phyloP scores from a whole-genome alignment of 2,113 vertebrate genomes.

The Diglossa brunneiventris region DNA sequence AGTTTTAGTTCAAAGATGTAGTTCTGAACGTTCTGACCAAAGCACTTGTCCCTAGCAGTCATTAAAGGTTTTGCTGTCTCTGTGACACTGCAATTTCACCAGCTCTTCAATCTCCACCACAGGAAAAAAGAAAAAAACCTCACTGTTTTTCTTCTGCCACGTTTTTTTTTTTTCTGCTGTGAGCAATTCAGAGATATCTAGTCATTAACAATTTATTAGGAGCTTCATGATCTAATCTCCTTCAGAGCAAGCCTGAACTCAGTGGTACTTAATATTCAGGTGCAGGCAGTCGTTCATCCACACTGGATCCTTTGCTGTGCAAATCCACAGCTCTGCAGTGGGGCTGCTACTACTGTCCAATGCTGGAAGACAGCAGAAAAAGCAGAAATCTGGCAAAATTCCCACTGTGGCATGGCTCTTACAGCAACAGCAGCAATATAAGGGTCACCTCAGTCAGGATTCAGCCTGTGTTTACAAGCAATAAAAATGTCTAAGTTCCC shows the following conservation, averaged over 20 bases:
- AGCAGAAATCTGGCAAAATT: neutral
- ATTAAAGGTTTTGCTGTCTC: neutral
- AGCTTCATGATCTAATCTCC: neutral
- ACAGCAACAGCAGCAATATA: neutral
- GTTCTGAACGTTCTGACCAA: neutral
- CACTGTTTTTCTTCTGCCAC: neutral
- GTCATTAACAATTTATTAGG: slow-evolving; percentile 36
- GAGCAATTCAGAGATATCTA: neutral
- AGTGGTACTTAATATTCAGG: slow-evolving; percentile 28
- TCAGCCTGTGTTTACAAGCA: neutral
- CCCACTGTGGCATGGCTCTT: neutral
- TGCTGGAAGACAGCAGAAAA: neutral
- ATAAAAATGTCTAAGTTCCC: neutral
- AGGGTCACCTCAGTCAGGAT: neutral
- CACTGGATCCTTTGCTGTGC: neutral
- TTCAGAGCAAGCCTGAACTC: neutral
- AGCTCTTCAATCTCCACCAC: neutral
- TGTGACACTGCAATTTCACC: neutral
- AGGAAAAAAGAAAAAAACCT: neutral
- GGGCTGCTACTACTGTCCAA: neutral
- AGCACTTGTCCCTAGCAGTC: neutral
- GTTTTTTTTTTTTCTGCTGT: neutral
- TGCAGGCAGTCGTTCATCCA: neutral
- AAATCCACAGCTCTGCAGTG: neutral
- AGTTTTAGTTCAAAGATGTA: neutral